Evolutionary conservation across 2,888 invertebrate species (phyloP).

Genomic region (Hartigia nigra): DNA sequence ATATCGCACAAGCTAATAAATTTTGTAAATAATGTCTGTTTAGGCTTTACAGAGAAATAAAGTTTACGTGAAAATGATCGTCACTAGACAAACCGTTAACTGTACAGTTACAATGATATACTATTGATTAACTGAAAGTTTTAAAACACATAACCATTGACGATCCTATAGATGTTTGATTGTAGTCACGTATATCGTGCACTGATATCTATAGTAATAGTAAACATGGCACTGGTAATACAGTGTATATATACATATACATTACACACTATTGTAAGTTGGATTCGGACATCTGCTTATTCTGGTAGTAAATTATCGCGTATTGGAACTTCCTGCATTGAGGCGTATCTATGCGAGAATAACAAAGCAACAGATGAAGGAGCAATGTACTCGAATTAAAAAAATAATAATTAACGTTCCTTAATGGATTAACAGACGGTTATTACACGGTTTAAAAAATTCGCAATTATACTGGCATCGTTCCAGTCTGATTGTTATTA

Average conservation of each 20-base stretch:
- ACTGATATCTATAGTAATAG: background rate
- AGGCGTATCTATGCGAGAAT: too few relatives aligned
- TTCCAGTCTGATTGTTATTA: background rate
- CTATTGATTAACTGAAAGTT: background rate
- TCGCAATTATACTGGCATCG: background rate
- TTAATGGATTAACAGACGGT: background rate
- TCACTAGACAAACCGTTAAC: background rate
- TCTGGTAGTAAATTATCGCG: background rate
- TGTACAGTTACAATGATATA: background rate
- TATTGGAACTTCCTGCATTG: background rate
- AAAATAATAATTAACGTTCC: background rate
- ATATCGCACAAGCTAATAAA: background rate
- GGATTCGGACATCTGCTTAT: background rate
- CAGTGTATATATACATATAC: background rate
- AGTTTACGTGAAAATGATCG: background rate
- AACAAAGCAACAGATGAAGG: too few relatives aligned
- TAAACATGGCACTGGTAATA: background rate
- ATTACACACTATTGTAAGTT: background rate
- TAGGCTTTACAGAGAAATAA: too few relatives aligned
- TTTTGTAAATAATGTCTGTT: too few relatives aligned
- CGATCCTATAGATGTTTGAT: background rate
- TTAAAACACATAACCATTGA: too few relatives aligned
- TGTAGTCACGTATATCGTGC: background rate
- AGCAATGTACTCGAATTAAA: background rate
- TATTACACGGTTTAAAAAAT: background rate